Conservation (phyloP, 1,140 invertebrate species). For the Elysia chlorotica region DNA sequence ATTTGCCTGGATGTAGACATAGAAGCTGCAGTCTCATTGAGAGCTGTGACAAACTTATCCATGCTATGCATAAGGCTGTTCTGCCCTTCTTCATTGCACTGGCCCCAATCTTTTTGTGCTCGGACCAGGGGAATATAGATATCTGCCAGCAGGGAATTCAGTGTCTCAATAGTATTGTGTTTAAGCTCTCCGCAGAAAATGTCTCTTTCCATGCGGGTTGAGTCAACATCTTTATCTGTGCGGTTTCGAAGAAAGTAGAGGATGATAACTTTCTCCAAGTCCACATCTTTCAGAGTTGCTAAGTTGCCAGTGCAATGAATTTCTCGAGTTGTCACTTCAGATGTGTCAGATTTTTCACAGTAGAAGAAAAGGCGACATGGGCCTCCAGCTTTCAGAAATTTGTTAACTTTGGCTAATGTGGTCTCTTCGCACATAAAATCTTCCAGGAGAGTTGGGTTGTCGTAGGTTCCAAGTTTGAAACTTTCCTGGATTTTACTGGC, state of each 20-base stretch:
- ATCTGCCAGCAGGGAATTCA: constrained; percentile 54
- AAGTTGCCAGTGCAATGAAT: constrained; percentile 55
- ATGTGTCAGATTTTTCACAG: constrained; percentile 49
- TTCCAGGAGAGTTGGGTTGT: constrained; percentile 57
- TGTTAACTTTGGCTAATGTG: constrained; percentile 54
- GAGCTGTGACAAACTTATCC: constrained; percentile 53
- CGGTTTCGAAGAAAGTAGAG: constrained; percentile 57
- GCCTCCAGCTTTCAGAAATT: constrained; percentile 56
- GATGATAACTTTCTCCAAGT: constrained; percentile 51
- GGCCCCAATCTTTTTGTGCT: constrained; percentile 59
- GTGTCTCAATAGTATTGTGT: constrained; percentile 55
- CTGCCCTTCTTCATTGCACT: constrained; percentile 52
- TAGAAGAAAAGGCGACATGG: constrained; percentile 60
- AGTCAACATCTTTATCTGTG: constrained; percentile 56
- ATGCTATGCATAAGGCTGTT: constrained; percentile 51
- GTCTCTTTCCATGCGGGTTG: constrained; percentile 54
- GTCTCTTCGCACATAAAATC: constrained; percentile 58
- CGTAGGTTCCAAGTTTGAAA: constrained; percentile 58
- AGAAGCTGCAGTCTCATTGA: constrained; percentile 53
- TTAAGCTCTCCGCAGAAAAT: constrained; percentile 61
- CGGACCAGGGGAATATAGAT: constrained; percentile 57
- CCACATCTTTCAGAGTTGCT: constrained; percentile 54
- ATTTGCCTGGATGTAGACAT: constrained; percentile 53
- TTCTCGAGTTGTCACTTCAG: constrained; percentile 41
- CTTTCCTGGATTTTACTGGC: constrained; percentile 61